phyloP scores from a whole-genome alignment of 2,113 vertebrate genomes.

The Polypterus bichir region DNA sequence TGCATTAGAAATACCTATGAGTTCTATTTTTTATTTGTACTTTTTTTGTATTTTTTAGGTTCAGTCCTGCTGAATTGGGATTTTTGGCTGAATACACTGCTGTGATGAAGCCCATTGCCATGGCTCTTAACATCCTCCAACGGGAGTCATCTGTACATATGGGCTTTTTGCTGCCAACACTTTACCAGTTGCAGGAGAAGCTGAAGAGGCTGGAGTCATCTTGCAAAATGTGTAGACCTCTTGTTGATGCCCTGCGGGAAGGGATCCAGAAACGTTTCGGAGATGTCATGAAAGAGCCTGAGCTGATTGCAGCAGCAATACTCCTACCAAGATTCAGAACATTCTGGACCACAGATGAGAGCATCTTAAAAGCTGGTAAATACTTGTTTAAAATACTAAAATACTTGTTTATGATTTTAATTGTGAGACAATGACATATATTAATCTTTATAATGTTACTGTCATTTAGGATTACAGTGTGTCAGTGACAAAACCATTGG shows the following conservation, averaged over 20 bases:
- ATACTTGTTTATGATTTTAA: too few species aligned
- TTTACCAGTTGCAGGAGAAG: constrained; percentile 13
- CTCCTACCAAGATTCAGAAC: too few species aligned
- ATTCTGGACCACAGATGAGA: too few species aligned
- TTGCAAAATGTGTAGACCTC: constrained; percentile 7
- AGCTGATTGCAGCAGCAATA: too few species aligned
- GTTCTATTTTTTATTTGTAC: neutral
- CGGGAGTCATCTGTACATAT: constrained; percentile 16
- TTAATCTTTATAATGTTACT: too few species aligned
- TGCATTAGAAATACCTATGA: neutral
- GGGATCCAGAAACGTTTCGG: too few species aligned
- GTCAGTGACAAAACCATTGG: too few species aligned
- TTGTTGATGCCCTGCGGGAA: constrained; percentile 15
- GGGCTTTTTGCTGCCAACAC: constrained; percentile 17
- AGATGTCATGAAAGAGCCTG: too few species aligned
- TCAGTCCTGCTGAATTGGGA: constrained; percentile 8
- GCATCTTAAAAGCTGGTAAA: too few species aligned
- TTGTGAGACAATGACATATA: too few species aligned
- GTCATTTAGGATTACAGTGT: too few species aligned
- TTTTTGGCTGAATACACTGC: constrained; percentile 7
- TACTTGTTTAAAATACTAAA: too few species aligned
- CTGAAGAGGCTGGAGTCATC: constrained; percentile 14
- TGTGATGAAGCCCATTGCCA: constrained; percentile 11
- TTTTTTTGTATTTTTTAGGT: constrained; percentile 2
- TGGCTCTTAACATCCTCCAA: constrained; percentile 6